These are phyloP conservation scores for Stomorhina lunata DNA, from an alignment of 2,888 invertebrate species.

Conservation along the genomic window DNA sequence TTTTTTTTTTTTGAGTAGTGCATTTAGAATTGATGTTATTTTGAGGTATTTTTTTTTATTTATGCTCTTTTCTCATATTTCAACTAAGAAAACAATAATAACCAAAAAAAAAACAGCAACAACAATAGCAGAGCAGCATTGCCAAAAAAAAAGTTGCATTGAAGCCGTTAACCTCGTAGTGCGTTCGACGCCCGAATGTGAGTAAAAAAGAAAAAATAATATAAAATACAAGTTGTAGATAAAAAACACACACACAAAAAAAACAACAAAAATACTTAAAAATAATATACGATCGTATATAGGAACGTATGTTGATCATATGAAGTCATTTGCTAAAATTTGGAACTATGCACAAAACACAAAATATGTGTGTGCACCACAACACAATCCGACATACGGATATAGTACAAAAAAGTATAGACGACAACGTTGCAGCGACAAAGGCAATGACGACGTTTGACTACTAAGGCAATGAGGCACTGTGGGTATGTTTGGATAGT, in stretches of 20 bases:
- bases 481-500: background rate
- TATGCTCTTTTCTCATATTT: constrained; percentile 55
- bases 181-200: constrained; percentile 74
- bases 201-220: constrained; percentile 35
- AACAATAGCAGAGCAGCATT: constrained; percentile 48
- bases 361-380: constrained; percentile 37
- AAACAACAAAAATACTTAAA: constrained; percentile 23
- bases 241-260: constrained; percentile 28
- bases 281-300: background rate
- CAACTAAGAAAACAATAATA: constrained; percentile 53
- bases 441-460: constrained; percentile 5
- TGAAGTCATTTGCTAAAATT: constrained; percentile 77
- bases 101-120: constrained; percentile 43
- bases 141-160: constrained; percentile 75
- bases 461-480: constrained; percentile 18
- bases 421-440: constrained; percentile 4
- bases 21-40: constrained; percentile 60
- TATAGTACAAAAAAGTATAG: background rate
- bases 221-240: constrained; percentile 63
- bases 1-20: constrained; percentile 25
- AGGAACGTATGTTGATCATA: constrained; percentile 49
- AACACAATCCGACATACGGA: constrained; percentile 18
- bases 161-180: constrained; percentile 78
- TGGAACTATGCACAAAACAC: constrained; percentile 69
- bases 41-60: constrained; percentile 29